Evolutionary conservation across 2,888 invertebrate genomes (phyloP).

Genomic region (Heteromurus nitidus): DNA sequence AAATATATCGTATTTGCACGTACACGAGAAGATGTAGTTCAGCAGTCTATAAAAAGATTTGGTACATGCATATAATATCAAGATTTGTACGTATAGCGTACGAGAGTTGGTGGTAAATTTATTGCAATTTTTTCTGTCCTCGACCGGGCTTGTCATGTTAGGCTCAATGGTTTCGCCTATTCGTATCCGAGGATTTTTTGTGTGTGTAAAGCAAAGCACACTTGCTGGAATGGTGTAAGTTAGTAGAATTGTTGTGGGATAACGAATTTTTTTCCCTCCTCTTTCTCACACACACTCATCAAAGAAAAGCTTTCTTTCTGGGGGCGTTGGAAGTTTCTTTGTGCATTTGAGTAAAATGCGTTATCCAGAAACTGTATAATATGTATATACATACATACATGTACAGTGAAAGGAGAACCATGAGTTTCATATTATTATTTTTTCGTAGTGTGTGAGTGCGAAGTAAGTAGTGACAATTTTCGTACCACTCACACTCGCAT

Average conservation of each 20-base stretch:
- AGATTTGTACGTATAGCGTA: background rate
- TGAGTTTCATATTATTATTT: background rate
- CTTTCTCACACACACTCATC: slow-evolving; percentile 1
- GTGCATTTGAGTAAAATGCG: background rate
- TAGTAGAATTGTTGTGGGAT: background rate
- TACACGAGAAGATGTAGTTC: background rate
- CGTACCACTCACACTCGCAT: no score
- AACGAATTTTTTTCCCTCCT: slow-evolving; percentile 2
- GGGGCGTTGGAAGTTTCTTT: background rate
- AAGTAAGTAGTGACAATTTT: slow-evolving; percentile 7
- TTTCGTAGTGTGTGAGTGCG: background rate
- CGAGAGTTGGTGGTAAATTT: slow-evolving; percentile 10
- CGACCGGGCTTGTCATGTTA: background rate
- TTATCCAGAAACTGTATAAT: no score
- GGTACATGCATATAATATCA: background rate
- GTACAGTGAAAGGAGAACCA: background rate
- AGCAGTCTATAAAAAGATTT: background rate
- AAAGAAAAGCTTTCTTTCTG: background rate
- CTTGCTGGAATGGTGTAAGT: no score
- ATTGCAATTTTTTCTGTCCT: background rate
- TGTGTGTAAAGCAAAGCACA: background rate
- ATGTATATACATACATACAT: no score
- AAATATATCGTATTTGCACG: no score
- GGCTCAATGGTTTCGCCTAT: no score
- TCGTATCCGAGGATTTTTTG: no score